These are phyloP conservation scores for Oreortyx pictus DNA, from an alignment of 2,797 vertebrate genomes.

Conservation along the genomic window DNA sequence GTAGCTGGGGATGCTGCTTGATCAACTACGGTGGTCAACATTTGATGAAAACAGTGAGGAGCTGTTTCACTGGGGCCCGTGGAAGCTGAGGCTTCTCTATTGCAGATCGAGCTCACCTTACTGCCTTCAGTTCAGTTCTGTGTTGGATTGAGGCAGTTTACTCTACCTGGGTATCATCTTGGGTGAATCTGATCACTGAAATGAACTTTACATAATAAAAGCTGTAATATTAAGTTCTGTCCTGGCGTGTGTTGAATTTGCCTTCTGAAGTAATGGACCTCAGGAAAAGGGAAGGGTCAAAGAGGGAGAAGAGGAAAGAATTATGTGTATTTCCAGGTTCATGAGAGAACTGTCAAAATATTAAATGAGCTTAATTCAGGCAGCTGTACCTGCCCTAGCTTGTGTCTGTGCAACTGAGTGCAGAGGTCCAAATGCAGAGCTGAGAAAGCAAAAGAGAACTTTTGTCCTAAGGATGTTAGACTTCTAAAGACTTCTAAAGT, in stretches of 20 bases:
- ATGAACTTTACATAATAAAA: background rate
- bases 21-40: background rate
- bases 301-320: background rate
- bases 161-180: background rate
- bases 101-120: background rate
- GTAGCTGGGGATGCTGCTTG: background rate
- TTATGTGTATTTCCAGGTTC: background rate
- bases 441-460: background rate
- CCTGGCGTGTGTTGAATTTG: background rate
- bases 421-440: background rate
- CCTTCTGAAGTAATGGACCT: background rate
- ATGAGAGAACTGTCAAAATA: background rate
- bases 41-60: background rate
- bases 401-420: background rate
- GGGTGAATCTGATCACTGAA: background rate
- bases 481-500: too few species aligned
- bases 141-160: background rate
- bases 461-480: background rate
- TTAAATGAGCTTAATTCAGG: background rate
- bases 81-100: background rate
- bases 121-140: background rate
- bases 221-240: background rate
- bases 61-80: background rate
- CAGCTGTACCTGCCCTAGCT: background rate
- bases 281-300: background rate